phyloP scores from a whole-genome alignment of 2,113 vertebrate species.

The Solenodon paradoxus region DNA sequence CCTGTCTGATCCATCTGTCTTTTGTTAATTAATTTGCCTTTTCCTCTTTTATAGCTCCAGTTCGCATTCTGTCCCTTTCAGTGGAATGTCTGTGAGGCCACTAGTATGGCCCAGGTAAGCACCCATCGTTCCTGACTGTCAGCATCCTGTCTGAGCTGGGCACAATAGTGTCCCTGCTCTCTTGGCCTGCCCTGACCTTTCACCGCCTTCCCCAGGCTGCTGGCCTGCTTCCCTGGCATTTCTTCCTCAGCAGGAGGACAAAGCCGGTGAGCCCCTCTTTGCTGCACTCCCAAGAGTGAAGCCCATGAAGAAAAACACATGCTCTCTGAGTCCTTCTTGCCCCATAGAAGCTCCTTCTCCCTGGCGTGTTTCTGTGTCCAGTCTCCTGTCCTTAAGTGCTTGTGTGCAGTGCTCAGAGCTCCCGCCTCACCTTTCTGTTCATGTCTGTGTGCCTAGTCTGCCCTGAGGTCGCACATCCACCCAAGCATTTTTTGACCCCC shows the following conservation, averaged over 20 bases:
- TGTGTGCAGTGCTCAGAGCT: too few relatives aligned
- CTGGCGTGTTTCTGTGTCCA: neutral
- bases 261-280: neutral
- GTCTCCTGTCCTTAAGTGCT: too few relatives aligned
- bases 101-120: too few relatives aligned
- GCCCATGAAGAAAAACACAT: neutral
- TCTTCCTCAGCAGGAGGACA: neutral
- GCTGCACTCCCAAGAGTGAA: neutral
- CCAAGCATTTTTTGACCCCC: neutral
- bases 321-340: neutral
- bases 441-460: neutral
- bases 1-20: too few relatives aligned
- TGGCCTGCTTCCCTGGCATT: neutral
- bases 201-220: neutral
- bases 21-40: too few relatives aligned
- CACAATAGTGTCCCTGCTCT: neutral
- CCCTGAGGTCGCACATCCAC: neutral
- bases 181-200: neutral
- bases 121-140: too few relatives aligned
- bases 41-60: too few relatives aligned
- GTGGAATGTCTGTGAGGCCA: too few relatives aligned
- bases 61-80: too few relatives aligned
- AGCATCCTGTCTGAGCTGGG: too few relatives aligned
- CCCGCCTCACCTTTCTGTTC: neutral
- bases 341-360: neutral